A percentile compares a stretch with the other conserved stretches of the same genome.
Evolutionary conservation across 2,888 invertebrate species (phyloP).

Genomic region (Lysandra coridon): DNA sequence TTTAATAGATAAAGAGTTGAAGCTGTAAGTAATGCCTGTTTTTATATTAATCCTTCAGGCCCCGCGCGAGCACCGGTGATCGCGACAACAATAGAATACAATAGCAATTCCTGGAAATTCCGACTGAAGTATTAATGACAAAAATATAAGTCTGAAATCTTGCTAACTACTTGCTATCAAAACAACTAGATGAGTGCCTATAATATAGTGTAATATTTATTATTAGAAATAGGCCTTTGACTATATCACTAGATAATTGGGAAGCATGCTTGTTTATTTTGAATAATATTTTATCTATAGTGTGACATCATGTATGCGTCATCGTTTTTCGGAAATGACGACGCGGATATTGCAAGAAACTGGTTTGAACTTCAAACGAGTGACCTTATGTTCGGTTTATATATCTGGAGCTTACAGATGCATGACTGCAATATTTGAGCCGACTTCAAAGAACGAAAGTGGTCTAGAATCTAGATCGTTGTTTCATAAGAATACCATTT

Average conservation of each 20-base stretch:
- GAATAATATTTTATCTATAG: not conserved
- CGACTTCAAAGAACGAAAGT: not conserved
- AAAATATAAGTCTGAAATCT: too few relatives aligned
- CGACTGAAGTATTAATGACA: too few relatives aligned
- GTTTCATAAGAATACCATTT: too few relatives aligned
- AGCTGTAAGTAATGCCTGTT: too few relatives aligned
- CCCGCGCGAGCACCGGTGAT: too few relatives aligned
- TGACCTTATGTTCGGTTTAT: not conserved
- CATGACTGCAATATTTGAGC: not conserved
- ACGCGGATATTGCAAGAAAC: not conserved
- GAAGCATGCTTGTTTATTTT: conserved; percentile 4
- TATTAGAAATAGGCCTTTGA: not conserved
- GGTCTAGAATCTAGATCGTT: too few relatives aligned
- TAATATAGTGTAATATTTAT: not conserved
- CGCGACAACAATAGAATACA: too few relatives aligned
- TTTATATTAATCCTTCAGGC: too few relatives aligned
- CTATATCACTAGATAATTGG: not conserved
- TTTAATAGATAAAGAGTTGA: too few relatives aligned
- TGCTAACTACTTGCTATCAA: too few relatives aligned
- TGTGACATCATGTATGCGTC: conserved; percentile 19
- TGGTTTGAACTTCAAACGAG: conserved; percentile 8
- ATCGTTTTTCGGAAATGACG: conserved; percentile 9
- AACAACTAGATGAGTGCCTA: not conserved
- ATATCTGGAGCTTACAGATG: not conserved
- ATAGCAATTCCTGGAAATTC: too few relatives aligned